Conservation (phyloP, 2,113 vertebrate genomes). For the Lagenorhynchus albirostris region DNA sequence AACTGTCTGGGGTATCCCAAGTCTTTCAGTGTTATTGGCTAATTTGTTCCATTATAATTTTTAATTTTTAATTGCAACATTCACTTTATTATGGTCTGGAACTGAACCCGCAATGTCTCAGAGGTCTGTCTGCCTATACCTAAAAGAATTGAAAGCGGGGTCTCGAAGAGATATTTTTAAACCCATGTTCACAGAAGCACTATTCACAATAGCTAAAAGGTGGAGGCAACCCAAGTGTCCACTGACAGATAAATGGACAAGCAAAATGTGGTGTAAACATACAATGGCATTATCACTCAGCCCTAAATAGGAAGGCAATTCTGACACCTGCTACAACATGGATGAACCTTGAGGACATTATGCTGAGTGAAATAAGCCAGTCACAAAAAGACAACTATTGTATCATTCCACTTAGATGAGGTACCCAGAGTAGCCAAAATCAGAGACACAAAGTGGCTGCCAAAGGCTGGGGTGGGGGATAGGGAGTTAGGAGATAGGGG, state of each 20-base stretch:
- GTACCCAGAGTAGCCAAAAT: too few relatives aligned
- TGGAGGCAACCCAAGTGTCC: neutral
- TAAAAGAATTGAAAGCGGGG: neutral
- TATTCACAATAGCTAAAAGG: neutral
- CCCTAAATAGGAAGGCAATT: neutral
- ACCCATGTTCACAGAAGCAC: neutral
- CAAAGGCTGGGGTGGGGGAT: neutral
- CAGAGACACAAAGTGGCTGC: too few relatives aligned
- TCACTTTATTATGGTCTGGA: neutral
- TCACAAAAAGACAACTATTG: neutral
- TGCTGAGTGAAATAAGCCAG: neutral
- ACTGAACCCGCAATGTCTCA: neutral
- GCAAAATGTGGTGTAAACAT: neutral
- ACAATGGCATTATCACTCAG: neutral
- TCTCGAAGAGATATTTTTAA: neutral
- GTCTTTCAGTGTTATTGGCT: neutral
- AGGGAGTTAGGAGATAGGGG: neutral
- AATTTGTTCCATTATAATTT: neutral
- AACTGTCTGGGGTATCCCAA: neutral
- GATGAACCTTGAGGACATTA: neutral
- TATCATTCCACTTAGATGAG: neutral
- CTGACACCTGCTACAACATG: too few relatives aligned
- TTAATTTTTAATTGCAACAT: neutral
- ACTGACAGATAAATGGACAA: neutral
- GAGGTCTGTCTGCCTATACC: neutral